These are phyloP conservation scores for Eretmochelys imbricata DNA, from an alignment of 2,113 vertebrate species.

Conservation along the genomic window DNA sequence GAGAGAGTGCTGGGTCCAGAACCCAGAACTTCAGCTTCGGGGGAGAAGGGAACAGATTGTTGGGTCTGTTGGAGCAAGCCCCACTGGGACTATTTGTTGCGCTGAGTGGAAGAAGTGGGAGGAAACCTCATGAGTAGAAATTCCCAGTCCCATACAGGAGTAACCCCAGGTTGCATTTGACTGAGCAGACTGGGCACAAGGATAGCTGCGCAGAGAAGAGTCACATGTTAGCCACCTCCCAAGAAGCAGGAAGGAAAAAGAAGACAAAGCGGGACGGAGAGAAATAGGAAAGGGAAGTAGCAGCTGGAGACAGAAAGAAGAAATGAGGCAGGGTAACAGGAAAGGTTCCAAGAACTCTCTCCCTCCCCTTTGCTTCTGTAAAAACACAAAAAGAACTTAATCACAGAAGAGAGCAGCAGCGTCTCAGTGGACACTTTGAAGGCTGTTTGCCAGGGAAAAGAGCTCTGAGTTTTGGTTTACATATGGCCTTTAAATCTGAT, in stretches of 20 bases:
- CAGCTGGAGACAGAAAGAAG: conserved; percentile 48
- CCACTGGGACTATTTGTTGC: not conserved
- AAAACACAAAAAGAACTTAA: rapidly evolving
- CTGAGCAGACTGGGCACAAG: not conserved
- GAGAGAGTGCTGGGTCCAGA: not conserved
- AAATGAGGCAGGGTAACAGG: conserved; percentile 42
- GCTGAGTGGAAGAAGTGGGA: not conserved
- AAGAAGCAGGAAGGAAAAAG: not conserved
- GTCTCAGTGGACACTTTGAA: not conserved
- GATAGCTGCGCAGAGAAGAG: not conserved
- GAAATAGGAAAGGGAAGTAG: conserved; percentile 32
- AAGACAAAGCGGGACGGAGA: not conserved
- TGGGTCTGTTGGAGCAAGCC: not conserved
- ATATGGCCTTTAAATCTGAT: not conserved
- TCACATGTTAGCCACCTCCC: not conserved
- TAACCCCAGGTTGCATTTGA: not conserved
- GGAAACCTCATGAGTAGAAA: not conserved
- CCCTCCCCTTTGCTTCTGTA: not conserved
- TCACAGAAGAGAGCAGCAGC: not conserved
- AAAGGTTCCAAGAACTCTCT: conserved; percentile 32
- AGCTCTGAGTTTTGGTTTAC: not conserved
- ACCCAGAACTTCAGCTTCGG: not conserved
- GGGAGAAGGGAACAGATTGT: not conserved
- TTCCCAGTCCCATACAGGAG: not conserved
- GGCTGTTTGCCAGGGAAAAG: not conserved